Base-by-base conservation (phyloP, 2,113 vertebrate genomes). In the Megaceryle maxima region DNA sequence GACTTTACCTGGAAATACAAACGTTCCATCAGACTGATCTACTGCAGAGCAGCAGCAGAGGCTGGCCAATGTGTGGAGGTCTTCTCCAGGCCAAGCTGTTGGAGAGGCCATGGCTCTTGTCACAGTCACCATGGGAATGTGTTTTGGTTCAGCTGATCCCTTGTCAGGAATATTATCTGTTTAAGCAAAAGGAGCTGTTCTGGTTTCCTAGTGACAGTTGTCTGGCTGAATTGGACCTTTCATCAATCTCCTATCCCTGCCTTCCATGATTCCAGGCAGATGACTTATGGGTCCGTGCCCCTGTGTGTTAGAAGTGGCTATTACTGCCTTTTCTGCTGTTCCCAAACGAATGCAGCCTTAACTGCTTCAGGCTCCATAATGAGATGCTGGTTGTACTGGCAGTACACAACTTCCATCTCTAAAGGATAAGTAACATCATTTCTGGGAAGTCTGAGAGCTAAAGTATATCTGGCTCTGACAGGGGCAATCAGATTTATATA, bases 401-500 rank as follows among this genome's bases (percentile, higher is more conserved):
- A 92, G 24, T 16, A 29, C 48, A 83, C 28, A 20, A 55, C 88
- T 94, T 84, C 66, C 10, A 1, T 81, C 69, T 93, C 85, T 78
- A 22, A 77, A 96, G 75, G 59, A 86, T 87, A 90, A 95, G 56
- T 72, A 92, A 35, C 64, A 72, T 64, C 11, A 1, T 92, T 94
- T 90, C 75, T n/a, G 69, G 56, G 68, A 90, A 87, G 33, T 29
- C 56, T 94, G 72, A 92, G 69, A 92, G 64, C 90, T 94, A 88
- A 94, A 95, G 88, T 33, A 55, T 56, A 88, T 90, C 64, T 83
- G 35, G 20, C 39, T 93, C 53, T 94, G 92, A 94, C 90, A 92
- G 80, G 60, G 56, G 24, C 66, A 95, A 84, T 94, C 92, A 96
- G 94, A 94, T 96, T 95, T 97, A 92, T 96, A 22, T 90, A 87